Evolutionary conservation across 2,797 vertebrate genomes (phyloP).

Genomic region (Adrianichthys oophorus): DNA sequence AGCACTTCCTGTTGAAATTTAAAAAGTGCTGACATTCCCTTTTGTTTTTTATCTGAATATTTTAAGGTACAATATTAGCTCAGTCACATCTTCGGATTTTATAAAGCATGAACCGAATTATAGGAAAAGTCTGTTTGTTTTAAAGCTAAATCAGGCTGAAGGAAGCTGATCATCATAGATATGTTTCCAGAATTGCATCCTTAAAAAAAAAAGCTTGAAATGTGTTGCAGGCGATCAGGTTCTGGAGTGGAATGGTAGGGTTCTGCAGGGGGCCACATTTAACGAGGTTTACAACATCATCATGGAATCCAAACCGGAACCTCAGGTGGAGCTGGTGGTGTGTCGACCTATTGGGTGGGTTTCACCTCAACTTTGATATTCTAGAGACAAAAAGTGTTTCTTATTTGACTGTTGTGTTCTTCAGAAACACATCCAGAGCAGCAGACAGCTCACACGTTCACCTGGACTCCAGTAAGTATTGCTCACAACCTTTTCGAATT

Average conservation of each 20-base stretch:
- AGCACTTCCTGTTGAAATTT: too few species aligned
- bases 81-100: too few species aligned
- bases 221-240: conserved; percentile 90
- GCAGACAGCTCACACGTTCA: conserved; percentile 86
- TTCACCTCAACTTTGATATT: not conserved
- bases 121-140: too few species aligned
- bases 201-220: not conserved
- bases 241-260: conserved; percentile 92
- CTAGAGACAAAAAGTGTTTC: not conserved
- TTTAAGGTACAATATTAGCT: too few species aligned
- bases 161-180: too few species aligned
- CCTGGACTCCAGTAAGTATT: conserved; percentile 91
- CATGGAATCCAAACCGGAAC: conserved; percentile 92
- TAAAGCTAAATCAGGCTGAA: too few species aligned
- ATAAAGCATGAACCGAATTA: too few species aligned
- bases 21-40: too few species aligned
- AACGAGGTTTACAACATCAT: conserved; percentile 98
- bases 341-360: conserved; percentile 91
- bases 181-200: too few species aligned
- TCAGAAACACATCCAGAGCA: conserved; percentile 89
- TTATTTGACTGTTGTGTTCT: conserved; percentile 49
- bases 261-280: conserved; percentile 94
- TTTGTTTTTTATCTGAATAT: too few species aligned
- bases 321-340: conserved; percentile 94
- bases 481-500: not conserved